Evolutionary conservation across 2,888 invertebrate genomes (phyloP), one percentile per base, ranked within the genome.

Genomic region (Epinotia ramella): DNA sequence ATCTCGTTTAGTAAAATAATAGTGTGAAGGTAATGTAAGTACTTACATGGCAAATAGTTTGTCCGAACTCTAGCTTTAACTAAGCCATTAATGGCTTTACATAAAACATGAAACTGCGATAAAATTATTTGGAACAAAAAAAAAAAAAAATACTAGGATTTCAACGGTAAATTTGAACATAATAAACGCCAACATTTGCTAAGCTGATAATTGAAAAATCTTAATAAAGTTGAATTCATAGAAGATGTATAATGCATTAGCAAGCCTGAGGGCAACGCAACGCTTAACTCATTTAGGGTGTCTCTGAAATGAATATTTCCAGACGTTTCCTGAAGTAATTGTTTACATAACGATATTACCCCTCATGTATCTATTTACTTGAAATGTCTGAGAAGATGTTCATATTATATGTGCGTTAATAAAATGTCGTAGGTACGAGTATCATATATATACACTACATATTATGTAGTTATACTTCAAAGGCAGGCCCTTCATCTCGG

Each of bases 231-330:
- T 16, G 49, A 44, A 24, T 68, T 59, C 68, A 20, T 59, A 59
- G n/a, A n/a, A 13, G 59, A 33, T n/a, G 20, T 44, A 57, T 44
- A 57, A 13, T 6, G 16, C 16, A 33, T 11, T 18, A 44, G 44
- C 20, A 68, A 56, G 67, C 67, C 40, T 13, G 20, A 56, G 67
- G 68, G 68, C 24, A 13, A 68, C 44, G 68, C 24, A 13, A 68
- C 44, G 57, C 68, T 59, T 24, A 44, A 59, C 68, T 68, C 68
- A 59, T 68, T 68, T 46, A 59, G 44, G 68, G 13, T 9, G 68
- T 44, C 68, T 57, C 44, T 40, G 56, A 57, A 68, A 68, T 68
- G 12, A 59, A 68, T 57, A 68, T 57, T 68, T 44, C 16, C 57
- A 44, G 24, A 16, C 7, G 33, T 59, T 59, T 68, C 11, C 44